These are phyloP conservation scores for Mustela nigripes DNA, from an alignment of 2,113 vertebrate species.

Conservation along the genomic window DNA sequence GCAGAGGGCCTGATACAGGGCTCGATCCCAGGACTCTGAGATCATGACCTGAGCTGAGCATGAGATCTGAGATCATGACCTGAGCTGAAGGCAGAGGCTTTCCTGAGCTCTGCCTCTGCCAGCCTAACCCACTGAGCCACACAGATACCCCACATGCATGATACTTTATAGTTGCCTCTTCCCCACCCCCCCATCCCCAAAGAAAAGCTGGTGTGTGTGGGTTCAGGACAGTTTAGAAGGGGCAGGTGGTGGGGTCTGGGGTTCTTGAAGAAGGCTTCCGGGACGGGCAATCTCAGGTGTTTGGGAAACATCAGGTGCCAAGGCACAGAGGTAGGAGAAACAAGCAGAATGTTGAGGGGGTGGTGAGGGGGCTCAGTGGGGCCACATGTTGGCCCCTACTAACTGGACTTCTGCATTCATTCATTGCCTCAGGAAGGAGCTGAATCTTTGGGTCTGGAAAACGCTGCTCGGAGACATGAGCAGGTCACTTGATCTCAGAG, in stretches of 20 bases:
- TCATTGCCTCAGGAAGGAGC: background rate
- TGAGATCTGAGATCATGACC: too few relatives aligned
- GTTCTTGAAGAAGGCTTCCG: background rate
- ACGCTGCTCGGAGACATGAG: background rate
- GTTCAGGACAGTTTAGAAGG: background rate
- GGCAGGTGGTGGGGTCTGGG: rapidly evolving
- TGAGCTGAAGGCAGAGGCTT: too few relatives aligned
- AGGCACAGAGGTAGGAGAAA: background rate
- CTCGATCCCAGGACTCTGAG: too few relatives aligned
- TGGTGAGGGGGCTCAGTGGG: background rate
- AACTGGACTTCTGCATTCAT: background rate
- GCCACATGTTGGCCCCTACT: background rate
- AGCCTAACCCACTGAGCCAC: too few relatives aligned
- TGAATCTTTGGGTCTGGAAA: background rate
- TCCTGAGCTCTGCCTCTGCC: too few relatives aligned
- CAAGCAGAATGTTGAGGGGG: too few relatives aligned
- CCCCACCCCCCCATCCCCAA: rapidly evolving
- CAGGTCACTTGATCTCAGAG: background rate
- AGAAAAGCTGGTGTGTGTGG: background rate
- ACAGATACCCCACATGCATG: background rate
- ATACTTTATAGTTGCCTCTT: background rate
- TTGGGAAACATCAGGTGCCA: background rate
- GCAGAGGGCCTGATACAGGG: too few relatives aligned
- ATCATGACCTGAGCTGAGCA: too few relatives aligned
- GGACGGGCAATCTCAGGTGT: too few relatives aligned